Evolutionary conservation across 2,888 invertebrate species (phyloP).

Genomic region (Eugnorisma glareosa): DNA sequence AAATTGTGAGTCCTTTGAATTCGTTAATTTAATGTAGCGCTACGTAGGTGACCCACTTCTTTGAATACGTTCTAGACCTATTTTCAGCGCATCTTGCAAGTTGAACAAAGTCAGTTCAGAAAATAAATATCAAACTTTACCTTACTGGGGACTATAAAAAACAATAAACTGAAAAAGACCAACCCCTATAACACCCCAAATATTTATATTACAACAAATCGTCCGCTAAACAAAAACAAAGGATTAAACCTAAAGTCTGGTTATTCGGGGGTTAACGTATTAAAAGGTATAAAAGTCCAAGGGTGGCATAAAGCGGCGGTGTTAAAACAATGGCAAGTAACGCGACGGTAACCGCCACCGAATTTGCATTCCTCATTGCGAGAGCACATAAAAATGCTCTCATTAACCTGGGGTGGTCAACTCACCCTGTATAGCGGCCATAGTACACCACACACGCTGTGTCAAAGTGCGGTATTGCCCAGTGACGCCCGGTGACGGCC

Average conservation of each 20-base stretch:
- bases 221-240: constrained; percentile 77
- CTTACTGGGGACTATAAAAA: not conserved
- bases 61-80: not conserved
- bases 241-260: constrained; percentile 79
- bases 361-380: constrained; percentile 91
- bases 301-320: constrained; percentile 80
- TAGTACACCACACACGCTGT: constrained; percentile 43
- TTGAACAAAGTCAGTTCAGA: not conserved
- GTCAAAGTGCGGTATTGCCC: constrained; percentile 45
- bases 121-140: not conserved
- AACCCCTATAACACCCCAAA: constrained; percentile 40
- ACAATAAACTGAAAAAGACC: constrained; percentile 17
- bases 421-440: constrained; percentile 71
- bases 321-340: constrained; percentile 88
- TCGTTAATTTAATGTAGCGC: not conserved
- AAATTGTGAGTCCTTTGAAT: not conserved
- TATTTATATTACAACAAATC: constrained; percentile 62
- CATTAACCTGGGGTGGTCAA: constrained; percentile 88
- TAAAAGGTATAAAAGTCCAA: constrained; percentile 84
- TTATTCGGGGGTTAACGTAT: constrained; percentile 83
- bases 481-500: not conserved
- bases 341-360: constrained; percentile 84
- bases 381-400: constrained; percentile 89
- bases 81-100: not conserved
- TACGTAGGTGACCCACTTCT: not conserved